phyloP scores from a whole-genome alignment of 2,797 vertebrate genomes.

The Hydrocynus forskahlii region DNA sequence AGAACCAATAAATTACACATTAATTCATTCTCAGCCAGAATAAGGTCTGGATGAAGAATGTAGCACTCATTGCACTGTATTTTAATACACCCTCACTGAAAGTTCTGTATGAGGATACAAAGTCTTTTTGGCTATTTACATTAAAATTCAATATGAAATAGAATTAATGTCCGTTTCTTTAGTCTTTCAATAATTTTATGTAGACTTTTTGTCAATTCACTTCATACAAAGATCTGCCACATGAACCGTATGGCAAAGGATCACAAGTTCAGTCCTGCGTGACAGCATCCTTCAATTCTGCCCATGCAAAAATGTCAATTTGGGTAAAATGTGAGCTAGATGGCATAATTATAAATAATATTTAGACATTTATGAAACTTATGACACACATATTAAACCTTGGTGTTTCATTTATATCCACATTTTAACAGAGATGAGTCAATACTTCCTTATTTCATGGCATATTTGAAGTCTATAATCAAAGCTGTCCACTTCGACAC shows the following conservation, averaged over 20 bases:
- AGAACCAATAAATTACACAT: no score
- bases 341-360: not conserved
- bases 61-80: not conserved
- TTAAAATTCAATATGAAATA: not conserved
- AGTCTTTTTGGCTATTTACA: not conserved
- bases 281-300: not conserved
- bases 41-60: not conserved
- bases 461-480: not conserved
- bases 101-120: not conserved
- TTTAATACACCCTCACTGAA: not conserved
- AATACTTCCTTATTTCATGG: not conserved
- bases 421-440: not conserved
- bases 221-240: no score
- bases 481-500: not conserved
- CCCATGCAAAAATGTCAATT: not conserved
- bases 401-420: not conserved
- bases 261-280: not conserved
- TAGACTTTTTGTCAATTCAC: no score
- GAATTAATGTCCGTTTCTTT: not conserved
- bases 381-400: not conserved
- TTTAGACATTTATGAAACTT: not conserved
- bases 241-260: not conserved
- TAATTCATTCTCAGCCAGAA: no score
- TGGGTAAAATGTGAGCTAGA: constrained; percentile 3
- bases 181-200: no score